Base-by-base conservation (phyloP, 2,888 invertebrate genomes). In the Halictus quadricinctus region DNA sequence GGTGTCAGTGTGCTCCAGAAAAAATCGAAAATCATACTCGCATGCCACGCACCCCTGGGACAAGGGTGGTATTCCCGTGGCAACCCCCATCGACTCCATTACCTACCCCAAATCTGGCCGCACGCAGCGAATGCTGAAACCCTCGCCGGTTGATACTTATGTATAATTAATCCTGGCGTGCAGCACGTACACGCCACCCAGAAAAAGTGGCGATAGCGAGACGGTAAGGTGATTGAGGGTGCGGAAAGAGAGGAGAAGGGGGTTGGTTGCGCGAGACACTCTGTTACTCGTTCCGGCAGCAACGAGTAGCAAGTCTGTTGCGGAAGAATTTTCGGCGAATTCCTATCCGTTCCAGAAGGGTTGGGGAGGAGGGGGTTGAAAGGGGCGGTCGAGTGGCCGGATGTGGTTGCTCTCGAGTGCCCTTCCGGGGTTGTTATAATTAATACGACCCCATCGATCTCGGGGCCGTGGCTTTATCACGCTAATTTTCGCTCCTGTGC, bases 371-470 rank as follows among this genome's bases (percentile, higher is more conserved):
- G 36, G 54, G 58, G 58, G n/a, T n/a, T 5, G 58, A n/a, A 29
- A 64, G 29, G 66, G n/a, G 66, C 43, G 46, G 43, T 80, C 48
- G 75, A 83, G 74, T 64, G 74, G 58, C 48, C 70, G 72, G 76
- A 80, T 73, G 66, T 25, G 64, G 36, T 50, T 29, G 60, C 48
- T 5, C 12, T 72, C 15, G 60, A 89, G 88, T 70, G 80, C 89
- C 54, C 85, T 90, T 85, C 83, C 69, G 73, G 64, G 76, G 76
- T 87, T 88, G 84, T 88, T 88, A 85, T 90, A 90, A 91, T 90
- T 91, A 91, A 91, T 90, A 85, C 87, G 88, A 83, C 77, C 77
- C 76, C 86, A 87, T 89, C 88, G 89, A 90, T 90, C 83, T 54
- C 80, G 77, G 64, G 69, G 72, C 58, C 60, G 29, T 72, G 54